These are phyloP conservation scores for Zosterops hypoxanthus DNA, from an alignment of 2,113 vertebrate genomes.

Conservation along the genomic window DNA sequence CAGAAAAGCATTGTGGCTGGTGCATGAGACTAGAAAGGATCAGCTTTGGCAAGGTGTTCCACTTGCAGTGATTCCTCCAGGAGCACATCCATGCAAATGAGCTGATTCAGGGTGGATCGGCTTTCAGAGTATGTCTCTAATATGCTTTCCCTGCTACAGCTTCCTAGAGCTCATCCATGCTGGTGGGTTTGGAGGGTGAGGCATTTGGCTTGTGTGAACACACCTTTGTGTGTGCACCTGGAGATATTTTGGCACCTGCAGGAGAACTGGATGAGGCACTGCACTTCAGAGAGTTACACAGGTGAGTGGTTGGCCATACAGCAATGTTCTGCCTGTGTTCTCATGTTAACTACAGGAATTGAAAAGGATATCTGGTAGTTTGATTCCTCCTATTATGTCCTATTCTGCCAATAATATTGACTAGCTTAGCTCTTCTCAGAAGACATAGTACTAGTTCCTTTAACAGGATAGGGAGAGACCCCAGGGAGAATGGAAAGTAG, in stretches of 20 bases:
- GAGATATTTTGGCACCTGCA: neutral
- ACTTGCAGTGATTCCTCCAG: neutral
- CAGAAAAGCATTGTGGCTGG: neutral
- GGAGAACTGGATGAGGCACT: neutral
- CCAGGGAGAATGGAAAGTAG: neutral
- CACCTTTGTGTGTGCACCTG: neutral
- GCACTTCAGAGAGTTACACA: neutral
- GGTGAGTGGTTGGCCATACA: neutral
- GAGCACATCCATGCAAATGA: neutral
- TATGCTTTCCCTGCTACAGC: neutral
- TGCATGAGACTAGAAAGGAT: neutral
- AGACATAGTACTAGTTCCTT: neutral
- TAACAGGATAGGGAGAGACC: neutral
- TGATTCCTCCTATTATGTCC: neutral
- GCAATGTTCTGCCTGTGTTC: neutral
- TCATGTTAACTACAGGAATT: neutral
- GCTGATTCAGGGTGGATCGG: rapidly evolving
- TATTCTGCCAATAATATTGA: neutral
- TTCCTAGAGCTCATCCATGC: neutral
- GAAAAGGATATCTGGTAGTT: neutral
- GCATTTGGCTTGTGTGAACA: neutral
- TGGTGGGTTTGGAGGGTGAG: neutral
- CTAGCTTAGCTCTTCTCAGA: neutral
- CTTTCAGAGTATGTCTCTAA: neutral
- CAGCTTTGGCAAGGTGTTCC: neutral